phyloP scores from a whole-genome alignment of 1,140 invertebrate species.

The Drosophila suzukii region DNA sequence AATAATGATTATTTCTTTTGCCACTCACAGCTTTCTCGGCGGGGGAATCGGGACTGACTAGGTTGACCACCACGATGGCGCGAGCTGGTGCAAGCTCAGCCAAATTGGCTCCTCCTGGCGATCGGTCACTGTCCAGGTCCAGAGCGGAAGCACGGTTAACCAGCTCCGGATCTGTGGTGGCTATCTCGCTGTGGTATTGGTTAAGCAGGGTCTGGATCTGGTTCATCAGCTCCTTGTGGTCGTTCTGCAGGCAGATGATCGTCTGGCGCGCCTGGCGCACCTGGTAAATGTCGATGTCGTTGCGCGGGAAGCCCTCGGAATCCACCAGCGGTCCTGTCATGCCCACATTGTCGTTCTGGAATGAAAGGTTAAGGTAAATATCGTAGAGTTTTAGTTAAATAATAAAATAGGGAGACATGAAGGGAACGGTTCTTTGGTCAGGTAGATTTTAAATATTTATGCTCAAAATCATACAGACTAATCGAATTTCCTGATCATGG shows the following conservation, averaged over 20 bases:
- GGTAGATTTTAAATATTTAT: no score
- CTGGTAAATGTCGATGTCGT: conserved; percentile 96
- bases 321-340: conserved; percentile 95
- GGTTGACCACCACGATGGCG: conserved; percentile 90
- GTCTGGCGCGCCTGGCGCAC: conserved; percentile 93
- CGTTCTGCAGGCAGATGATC: conserved; percentile 97
- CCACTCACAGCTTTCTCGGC: conserved; percentile 90
- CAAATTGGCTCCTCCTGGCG: conserved; percentile 30
- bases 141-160: conserved; percentile 67
- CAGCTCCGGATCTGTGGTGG: conserved; percentile 69
- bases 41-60: conserved; percentile 91
- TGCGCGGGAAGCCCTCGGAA: conserved; percentile 92
- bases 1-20: background rate
- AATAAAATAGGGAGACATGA: no score
- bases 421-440: no score
- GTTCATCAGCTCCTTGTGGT: conserved; percentile 93
- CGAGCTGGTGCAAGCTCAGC: conserved; percentile 10
- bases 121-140: conserved; percentile 43
- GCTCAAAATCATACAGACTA: no score
- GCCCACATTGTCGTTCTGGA: conserved; percentile 90
- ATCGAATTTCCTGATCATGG: no score
- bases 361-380: background rate
- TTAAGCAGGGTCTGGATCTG: conserved; percentile 91
- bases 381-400: background rate
- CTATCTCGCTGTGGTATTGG: conserved; percentile 85